phyloP scores from a whole-genome alignment of 2,888 invertebrate genomes.

The Hyppa rectilinea region DNA sequence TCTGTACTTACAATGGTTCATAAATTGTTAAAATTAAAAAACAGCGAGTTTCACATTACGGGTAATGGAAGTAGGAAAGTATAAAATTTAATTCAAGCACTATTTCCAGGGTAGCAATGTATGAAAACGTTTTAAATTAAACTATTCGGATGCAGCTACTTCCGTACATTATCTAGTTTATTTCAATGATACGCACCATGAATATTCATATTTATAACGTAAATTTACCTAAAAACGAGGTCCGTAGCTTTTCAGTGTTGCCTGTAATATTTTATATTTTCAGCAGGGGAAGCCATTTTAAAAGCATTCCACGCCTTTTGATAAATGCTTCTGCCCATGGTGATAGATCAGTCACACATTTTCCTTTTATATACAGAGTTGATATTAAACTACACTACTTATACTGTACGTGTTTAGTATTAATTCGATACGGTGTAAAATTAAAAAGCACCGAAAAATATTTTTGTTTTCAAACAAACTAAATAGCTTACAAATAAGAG shows the following conservation, averaged over 20 bases:
- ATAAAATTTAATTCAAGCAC: slow-evolving; percentile 10
- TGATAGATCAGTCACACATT: too few species aligned
- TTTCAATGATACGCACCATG: slow-evolving; percentile 64
- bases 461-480: too few species aligned
- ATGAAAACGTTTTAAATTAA: slow-evolving; percentile 25
- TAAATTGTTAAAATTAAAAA: slow-evolving; percentile 5
- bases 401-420: too few species aligned
- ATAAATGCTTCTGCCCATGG: too few species aligned
- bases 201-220: slow-evolving; percentile 66
- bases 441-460: too few species aligned
- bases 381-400: too few species aligned
- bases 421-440: too few species aligned
- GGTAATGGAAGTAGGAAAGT: too few species aligned
- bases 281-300: slow-evolving; percentile 66
- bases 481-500: too few species aligned
- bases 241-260: slow-evolving; percentile 72
- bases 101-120: slow-evolving; percentile 18
- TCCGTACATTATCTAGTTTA: slow-evolving; percentile 62
- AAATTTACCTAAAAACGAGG: slow-evolving; percentile 45
- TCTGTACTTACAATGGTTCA: too few species aligned
- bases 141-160: slow-evolving; percentile 19
- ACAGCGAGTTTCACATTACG: neutral
- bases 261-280: slow-evolving; percentile 72
- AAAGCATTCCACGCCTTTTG: slow-evolving; percentile 69
- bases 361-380: too few species aligned